Evolutionary conservation across 2,113 vertebrate genomes (phyloP).

Genomic region (Mobula hypostoma): DNA sequence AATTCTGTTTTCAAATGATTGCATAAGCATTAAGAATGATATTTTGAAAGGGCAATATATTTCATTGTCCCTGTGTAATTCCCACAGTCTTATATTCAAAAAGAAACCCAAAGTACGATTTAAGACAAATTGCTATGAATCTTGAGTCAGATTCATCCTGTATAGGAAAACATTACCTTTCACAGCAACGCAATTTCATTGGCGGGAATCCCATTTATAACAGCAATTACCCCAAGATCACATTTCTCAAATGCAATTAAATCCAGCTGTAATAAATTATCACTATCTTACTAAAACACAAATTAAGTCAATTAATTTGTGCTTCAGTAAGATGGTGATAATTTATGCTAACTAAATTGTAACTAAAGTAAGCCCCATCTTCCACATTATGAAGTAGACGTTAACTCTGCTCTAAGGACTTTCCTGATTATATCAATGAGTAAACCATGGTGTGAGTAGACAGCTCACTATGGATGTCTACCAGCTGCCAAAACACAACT

Average conservation of each 20-base stretch:
- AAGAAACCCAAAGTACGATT: neutral
- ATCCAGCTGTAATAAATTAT: neutral
- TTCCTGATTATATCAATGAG: neutral
- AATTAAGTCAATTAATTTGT: constrained; percentile 23
- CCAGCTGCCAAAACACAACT: neutral
- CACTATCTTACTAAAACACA: neutral
- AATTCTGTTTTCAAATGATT: neutral
- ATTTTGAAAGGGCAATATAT: neutral
- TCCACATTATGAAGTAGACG: neutral
- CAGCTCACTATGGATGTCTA: neutral
- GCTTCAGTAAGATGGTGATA: no score
- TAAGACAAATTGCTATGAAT: neutral
- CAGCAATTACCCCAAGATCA: neutral
- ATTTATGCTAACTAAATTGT: neutral
- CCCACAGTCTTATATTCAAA: neutral
- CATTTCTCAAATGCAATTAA: constrained; percentile 4
- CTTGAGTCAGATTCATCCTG: neutral
- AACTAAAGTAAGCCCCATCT: neutral
- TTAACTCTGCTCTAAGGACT: constrained; percentile 3
- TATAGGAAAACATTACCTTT: neutral
- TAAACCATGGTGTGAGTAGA: neutral
- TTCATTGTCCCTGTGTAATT: neutral
- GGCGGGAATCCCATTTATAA: neutral
- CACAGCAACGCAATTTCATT: neutral
- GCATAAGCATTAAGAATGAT: neutral